These are phyloP conservation scores for Mormyrus proboscirostris DNA, from an alignment of 2,797 vertebrate genomes.

Conservation along the genomic window DNA sequence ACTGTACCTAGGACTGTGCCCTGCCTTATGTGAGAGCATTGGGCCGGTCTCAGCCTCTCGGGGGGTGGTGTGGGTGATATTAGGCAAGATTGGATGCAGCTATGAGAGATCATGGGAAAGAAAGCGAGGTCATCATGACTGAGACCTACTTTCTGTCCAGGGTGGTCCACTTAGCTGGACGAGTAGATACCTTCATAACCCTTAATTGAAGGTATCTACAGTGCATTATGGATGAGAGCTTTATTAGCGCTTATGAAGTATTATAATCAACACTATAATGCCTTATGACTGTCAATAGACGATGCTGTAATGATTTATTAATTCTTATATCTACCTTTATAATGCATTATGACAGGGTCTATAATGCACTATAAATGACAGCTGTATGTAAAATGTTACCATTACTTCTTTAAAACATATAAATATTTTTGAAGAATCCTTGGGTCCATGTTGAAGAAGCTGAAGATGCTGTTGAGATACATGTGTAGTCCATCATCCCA, in stretches of 20 bases:
- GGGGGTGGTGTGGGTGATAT: not conserved
- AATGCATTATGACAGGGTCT: not conserved
- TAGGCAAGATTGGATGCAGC: not conserved
- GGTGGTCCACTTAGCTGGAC: not conserved
- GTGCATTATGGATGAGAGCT: not conserved
- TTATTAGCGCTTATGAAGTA: not conserved
- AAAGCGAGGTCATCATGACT: not conserved
- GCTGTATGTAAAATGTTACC: not conserved
- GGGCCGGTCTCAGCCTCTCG: not conserved
- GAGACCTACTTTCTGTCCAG: not conserved
- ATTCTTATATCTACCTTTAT: not conserved
- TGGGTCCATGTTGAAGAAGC: not conserved
- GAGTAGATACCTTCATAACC: not conserved
- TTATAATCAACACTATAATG: not conserved
- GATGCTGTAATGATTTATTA: not conserved
- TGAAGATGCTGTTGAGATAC: not conserved
- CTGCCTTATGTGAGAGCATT: not conserved
- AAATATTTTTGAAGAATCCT: not conserved
- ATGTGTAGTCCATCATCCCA: not conserved
- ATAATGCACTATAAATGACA: not conserved
- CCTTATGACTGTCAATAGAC: not conserved
- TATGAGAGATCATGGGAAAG: not conserved
- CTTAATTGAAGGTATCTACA: not conserved
- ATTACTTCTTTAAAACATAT: not conserved
- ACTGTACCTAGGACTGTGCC: not conserved